Conservation (phyloP, 2,113 vertebrate genomes). For the Poeciliopsis retropinna region DNA sequence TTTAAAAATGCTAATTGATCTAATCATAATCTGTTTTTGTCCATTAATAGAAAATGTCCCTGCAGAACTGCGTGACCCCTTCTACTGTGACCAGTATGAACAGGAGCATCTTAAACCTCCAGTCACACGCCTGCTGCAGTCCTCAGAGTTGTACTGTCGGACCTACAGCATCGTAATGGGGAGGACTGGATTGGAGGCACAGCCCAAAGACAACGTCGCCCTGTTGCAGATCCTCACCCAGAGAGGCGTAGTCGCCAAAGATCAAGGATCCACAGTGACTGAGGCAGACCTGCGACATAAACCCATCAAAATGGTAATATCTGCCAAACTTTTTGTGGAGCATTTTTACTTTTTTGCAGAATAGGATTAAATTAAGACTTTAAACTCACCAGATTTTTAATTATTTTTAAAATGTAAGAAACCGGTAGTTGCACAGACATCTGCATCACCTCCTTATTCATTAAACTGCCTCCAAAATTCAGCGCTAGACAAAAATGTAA, state of each 20-base stretch:
- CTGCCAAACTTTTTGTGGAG: neutral
- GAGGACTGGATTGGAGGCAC: conserved; percentile 52
- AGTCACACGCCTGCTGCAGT: conserved; percentile 86
- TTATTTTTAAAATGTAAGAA: neutral
- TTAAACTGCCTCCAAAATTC: neutral
- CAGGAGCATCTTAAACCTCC: conserved; percentile 94
- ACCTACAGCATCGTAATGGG: conserved; percentile 82
- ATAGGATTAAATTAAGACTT: neutral
- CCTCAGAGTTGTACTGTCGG: conserved; percentile 89
- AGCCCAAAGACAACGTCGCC: conserved; percentile 79
- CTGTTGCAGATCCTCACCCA: conserved; percentile 82
- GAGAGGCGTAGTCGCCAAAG: conserved; percentile 77
- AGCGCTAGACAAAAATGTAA: neutral
- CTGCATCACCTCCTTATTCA: neutral
- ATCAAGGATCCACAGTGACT: conserved; percentile 80
- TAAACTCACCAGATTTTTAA: neutral
- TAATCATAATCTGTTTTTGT: conserved; percentile 32
- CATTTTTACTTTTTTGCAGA: neutral
- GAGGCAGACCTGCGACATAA: conserved; percentile 85
- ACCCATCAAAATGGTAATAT: conserved; percentile 88
- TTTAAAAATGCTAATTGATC: neutral
- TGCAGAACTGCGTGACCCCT: conserved; percentile 88
- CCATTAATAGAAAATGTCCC: conserved; percentile 85
- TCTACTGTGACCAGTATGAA: conserved; percentile 93
- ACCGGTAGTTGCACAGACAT: neutral